Conservation (phyloP, 92 coral and sea anemone genomes). For the Galaxea fascicularis region DNA sequence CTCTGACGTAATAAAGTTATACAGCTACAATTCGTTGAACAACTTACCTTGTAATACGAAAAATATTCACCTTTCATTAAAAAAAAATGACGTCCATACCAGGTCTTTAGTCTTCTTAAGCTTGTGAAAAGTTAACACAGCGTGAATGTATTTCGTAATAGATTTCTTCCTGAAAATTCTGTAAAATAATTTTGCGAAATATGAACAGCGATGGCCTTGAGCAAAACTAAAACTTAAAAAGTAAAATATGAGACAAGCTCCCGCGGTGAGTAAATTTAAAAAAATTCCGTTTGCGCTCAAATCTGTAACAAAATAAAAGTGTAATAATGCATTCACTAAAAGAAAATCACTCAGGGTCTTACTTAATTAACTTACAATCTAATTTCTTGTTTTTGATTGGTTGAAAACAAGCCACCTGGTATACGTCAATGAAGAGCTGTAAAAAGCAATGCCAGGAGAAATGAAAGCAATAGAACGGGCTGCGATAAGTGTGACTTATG, state of each 20-base stretch:
- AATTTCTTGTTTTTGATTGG: background rate
- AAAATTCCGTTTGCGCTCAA: background rate
- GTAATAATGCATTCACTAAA: background rate
- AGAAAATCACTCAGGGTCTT: background rate
- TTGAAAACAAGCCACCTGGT: constrained; percentile 9
- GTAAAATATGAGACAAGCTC: background rate
- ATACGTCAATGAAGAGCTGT: background rate
- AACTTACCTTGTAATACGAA: background rate
- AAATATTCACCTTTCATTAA: background rate
- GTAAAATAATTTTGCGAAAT: background rate
- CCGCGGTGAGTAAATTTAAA: constrained; percentile 7
- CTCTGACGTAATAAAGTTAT: background rate
- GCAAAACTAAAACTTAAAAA: background rate
- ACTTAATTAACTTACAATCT: background rate
- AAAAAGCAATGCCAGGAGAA: background rate
- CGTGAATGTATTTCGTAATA: background rate
- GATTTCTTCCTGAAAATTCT: background rate
- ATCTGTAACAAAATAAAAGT: background rate
- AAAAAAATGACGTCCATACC: background rate
- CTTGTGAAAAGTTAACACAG: background rate
- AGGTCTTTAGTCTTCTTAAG: background rate
- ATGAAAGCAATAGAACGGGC: background rate
- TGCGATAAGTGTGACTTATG: no score
- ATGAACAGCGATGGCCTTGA: constrained; percentile 11
- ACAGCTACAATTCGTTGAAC: background rate